Percentiles rank a stretch among this genome's conserved stretches.
Conservation (phyloP, 2,113 vertebrate genomes). For the Sander vitreus region DNA sequence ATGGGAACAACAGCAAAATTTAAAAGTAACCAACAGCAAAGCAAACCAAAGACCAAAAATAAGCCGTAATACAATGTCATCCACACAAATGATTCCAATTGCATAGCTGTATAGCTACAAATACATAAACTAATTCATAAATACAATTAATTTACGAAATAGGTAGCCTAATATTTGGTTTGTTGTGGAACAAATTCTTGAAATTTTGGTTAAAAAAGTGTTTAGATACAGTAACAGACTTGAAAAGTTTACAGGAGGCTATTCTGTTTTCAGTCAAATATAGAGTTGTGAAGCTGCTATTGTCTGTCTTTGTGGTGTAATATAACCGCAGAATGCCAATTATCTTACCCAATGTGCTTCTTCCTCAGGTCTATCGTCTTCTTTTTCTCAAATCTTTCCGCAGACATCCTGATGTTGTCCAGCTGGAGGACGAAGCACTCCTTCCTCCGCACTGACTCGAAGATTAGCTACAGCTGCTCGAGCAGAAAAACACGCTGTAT, state of each 20-base stretch:
- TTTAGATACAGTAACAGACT: neutral
- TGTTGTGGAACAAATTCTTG: neutral
- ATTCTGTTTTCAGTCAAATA: no score
- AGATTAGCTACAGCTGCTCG: neutral
- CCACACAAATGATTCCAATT: no score
- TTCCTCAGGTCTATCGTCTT: conserved; percentile 89
- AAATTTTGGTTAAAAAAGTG: neutral
- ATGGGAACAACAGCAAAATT: no score
- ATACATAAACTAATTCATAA: neutral
- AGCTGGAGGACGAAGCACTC: neutral
- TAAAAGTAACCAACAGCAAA: no score
- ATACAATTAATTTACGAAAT: neutral
- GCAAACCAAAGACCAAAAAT: neutral
- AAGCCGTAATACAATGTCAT: neutral
- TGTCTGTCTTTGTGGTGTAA: no score
- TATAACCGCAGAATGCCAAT: neutral
- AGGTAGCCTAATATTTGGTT: neutral
- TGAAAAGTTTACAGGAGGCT: no score
- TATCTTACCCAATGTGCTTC: conserved; percentile 91
- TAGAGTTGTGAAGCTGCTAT: neutral
- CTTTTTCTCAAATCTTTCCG: conserved; percentile 85
- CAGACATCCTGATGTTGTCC: conserved; percentile 67
- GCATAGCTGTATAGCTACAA: neutral
- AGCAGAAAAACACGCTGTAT: neutral
- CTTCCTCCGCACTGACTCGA: neutral